Conservation (phyloP, 2,888 invertebrate species). For the Rhamphomyia laevipes region DNA sequence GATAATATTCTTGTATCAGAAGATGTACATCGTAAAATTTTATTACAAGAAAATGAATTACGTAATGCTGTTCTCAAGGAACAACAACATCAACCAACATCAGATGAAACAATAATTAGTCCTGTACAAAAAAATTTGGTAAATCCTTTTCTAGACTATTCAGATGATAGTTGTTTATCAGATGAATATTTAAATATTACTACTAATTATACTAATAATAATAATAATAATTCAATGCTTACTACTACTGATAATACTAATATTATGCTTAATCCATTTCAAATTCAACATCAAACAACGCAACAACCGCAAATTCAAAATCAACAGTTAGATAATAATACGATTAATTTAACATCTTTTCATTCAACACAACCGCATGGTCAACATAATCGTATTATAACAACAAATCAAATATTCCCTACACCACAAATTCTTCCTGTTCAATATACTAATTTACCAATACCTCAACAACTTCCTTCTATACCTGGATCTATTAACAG, state of each 20-base stretch:
- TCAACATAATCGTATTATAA: constrained; percentile 15
- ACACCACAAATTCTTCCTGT: constrained; percentile 37
- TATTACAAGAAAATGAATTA: constrained; percentile 34
- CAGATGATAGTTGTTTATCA: constrained; percentile 15
- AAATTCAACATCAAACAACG: not conserved
- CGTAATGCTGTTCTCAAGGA: constrained; percentile 29
- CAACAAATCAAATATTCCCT: constrained; percentile 35
- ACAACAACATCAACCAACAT: constrained; percentile 12
- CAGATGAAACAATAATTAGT: constrained; percentile 11
- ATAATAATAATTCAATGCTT: constrained; percentile 16
- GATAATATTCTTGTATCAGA: constrained; percentile 34
- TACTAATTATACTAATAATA: constrained; percentile 13
- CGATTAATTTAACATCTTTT: constrained; percentile 6
- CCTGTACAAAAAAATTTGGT: constrained; percentile 25
- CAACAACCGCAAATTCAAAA: constrained; percentile 10
- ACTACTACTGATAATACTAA: constrained; percentile 9
- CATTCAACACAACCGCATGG: constrained; percentile 11
- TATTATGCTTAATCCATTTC: not conserved
- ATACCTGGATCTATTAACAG: not conserved
- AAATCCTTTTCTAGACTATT: constrained; percentile 33
- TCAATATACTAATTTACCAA: constrained; percentile 34
- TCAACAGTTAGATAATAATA: constrained; percentile 19
- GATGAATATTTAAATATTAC: constrained; percentile 16
- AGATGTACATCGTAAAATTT: constrained; percentile 33
- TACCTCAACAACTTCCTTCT: constrained; percentile 29